Percentiles rank a stretch among this genome's conserved stretches.
Evolutionary conservation across 2,797 vertebrate genomes (phyloP).

Genomic region (Clarias laeviceps): DNA sequence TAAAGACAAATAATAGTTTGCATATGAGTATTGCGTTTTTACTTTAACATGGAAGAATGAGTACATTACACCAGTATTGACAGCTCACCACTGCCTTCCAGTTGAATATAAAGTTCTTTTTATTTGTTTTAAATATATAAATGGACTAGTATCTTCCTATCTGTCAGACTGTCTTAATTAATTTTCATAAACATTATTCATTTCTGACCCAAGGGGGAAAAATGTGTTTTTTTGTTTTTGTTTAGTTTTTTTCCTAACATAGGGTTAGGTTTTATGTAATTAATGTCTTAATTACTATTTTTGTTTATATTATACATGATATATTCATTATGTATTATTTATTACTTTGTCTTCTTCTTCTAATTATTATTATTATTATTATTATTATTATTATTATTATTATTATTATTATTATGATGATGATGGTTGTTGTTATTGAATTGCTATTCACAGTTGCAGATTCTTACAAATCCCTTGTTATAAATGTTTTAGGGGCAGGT

Average conservation of each 20-base stretch:
- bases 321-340: too few relatives aligned
- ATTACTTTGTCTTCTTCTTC: neutral
- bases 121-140: neutral
- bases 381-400: neutral
- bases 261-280: too few relatives aligned
- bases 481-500: neutral
- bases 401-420: too few relatives aligned
- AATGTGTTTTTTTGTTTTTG: too few relatives aligned
- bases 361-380: neutral
- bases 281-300: too few relatives aligned
- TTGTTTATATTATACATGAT: too few relatives aligned
- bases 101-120: neutral
- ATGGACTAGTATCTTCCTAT: neutral
- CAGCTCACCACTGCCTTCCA: neutral
- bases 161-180: neutral
- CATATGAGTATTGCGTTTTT: neutral
- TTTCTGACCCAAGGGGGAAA: neutral
- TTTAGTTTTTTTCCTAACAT: too few relatives aligned
- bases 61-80: neutral
- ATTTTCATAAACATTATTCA: neutral
- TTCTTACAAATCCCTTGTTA: neutral
- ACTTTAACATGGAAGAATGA: neutral
- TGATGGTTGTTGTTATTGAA: neutral
- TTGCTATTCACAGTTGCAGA: neutral
- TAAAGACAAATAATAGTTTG: neutral